Evolutionary conservation across 2,888 invertebrate genomes (phyloP).

Genomic region (Melinaea marsaeus): DNA sequence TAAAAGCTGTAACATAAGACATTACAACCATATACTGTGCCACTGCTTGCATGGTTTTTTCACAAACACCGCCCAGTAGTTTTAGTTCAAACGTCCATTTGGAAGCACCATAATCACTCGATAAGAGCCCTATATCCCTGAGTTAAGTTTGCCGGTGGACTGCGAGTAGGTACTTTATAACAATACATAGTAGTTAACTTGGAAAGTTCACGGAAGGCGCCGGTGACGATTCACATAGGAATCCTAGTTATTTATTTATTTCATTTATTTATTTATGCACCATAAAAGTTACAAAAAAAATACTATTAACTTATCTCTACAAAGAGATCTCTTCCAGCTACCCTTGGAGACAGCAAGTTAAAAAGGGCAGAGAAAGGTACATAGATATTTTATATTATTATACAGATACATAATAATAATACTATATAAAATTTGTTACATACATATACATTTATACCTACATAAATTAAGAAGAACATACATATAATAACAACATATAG

Average conservation of each 20-base stretch:
- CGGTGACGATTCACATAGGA: conserved; percentile 16
- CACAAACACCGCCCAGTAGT: not conserved
- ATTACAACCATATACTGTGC: not conserved
- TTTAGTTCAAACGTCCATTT: not conserved
- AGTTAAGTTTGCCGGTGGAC: conserved; percentile 28
- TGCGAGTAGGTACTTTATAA: not conserved
- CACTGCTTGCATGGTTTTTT: not conserved
- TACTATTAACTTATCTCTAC: too few species aligned
- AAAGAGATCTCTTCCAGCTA: too few species aligned
- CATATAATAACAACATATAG: too few species aligned
- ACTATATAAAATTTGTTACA: too few species aligned
- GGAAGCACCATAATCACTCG: conserved; percentile 16
- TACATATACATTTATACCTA: too few species aligned
- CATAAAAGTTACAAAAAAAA: too few species aligned
- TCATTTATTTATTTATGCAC: too few species aligned
- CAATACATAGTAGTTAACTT: not conserved
- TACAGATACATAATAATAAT: too few species aligned
- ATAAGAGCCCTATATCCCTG: conserved; percentile 31
- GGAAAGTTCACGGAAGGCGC: conserved; percentile 13
- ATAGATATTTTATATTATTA: too few species aligned
- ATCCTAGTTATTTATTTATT: conserved; percentile 11
- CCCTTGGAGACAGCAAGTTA: too few species aligned
- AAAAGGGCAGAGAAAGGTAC: too few species aligned
- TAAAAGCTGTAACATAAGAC: not conserved
- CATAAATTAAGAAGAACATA: too few species aligned